These are phyloP conservation scores for Eupithecia dodoneata DNA, from an alignment of 2,888 invertebrate species.

Conservation along the genomic window DNA sequence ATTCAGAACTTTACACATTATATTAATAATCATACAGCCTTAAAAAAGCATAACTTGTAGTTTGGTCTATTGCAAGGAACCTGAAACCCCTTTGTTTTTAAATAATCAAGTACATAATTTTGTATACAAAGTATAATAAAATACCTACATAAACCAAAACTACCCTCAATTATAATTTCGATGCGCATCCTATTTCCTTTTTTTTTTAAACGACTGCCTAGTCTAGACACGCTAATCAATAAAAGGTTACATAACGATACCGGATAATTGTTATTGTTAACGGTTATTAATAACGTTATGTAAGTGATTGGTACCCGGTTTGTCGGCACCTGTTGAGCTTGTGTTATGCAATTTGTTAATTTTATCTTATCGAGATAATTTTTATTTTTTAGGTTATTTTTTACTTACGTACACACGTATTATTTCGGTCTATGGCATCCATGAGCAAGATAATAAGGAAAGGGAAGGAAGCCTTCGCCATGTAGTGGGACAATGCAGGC, in stretches of 20 bases:
- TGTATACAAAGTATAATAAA: background rate
- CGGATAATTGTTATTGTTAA: conserved; percentile 14
- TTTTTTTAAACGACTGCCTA: background rate
- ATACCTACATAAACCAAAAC: background rate
- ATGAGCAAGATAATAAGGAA: background rate
- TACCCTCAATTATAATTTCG: background rate
- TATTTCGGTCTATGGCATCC: no score
- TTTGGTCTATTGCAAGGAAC: background rate
- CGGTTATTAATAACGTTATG: conserved; percentile 25
- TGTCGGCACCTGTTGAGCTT: conserved; percentile 41
- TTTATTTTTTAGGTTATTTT: background rate
- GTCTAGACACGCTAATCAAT: conserved; percentile 23
- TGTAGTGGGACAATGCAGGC: background rate
- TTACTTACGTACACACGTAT: no score
- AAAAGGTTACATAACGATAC: conserved; percentile 16
- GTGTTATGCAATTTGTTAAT: conserved; percentile 37
- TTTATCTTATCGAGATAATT: background rate
- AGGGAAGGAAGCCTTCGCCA: background rate
- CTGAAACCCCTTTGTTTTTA: no score
- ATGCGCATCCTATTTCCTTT: background rate
- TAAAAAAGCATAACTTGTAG: no score
- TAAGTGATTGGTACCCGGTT: conserved; percentile 31
- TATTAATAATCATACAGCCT: no score
- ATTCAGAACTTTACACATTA: background rate
- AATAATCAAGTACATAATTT: no score